Evolutionary conservation across 2,797 vertebrate genomes (phyloP).

Genomic region (Argya squamiceps): DNA sequence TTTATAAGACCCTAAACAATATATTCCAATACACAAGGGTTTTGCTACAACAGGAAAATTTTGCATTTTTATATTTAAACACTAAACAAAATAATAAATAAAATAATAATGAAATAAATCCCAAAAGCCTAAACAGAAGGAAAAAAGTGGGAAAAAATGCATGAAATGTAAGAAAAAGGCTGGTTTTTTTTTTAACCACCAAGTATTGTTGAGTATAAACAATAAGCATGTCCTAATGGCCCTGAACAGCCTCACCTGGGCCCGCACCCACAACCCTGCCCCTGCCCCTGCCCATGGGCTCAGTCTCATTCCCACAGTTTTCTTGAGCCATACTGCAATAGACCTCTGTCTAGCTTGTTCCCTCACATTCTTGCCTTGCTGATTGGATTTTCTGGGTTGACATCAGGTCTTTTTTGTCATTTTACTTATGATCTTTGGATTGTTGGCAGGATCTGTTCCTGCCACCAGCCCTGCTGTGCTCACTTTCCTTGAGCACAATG

Average conservation of each 20-base stretch:
- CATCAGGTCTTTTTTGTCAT: neutral
- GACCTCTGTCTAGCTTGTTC: neutral
- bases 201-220: neutral
- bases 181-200: neutral
- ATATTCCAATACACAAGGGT: neutral
- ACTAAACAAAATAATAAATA: no score
- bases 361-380: neutral
- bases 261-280: neutral
- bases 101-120: neutral
- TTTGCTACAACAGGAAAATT: neutral
- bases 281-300: neutral
- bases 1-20: neutral
- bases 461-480: neutral
- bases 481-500: neutral
- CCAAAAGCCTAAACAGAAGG: neutral
- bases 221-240: neutral
- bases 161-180: accelerated
- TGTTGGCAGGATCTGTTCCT: neutral
- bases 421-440: accelerated
- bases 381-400: neutral
- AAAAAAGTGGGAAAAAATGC: neutral
- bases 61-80: neutral
- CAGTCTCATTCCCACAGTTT: accelerated
- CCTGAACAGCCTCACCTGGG: neutral
- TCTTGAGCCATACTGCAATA: accelerated